Conservation (phyloP, 2,113 vertebrate species). For the Nothoprocta pentlandii region DNA sequence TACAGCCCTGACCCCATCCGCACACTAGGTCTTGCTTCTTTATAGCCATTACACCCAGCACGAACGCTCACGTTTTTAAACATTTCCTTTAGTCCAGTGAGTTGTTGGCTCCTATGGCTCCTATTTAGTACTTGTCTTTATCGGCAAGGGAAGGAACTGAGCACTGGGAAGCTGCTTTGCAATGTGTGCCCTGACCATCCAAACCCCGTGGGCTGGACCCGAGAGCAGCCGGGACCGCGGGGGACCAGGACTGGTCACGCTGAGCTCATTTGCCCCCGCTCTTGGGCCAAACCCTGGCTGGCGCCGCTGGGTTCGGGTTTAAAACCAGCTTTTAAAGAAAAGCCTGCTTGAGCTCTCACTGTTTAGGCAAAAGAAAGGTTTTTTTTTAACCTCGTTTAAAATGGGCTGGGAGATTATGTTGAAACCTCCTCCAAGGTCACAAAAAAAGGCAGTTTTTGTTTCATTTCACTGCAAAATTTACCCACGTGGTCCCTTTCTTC, state of each 20-base stretch:
- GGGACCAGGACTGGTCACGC: conserved; percentile 40
- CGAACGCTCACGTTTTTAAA: fast-evolving
- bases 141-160: neutral
- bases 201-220: conserved; percentile 44
- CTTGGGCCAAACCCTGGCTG: neutral
- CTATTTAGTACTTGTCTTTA: neutral
- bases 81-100: neutral
- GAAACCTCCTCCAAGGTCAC: neutral
- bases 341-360: neutral
- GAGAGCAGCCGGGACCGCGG: neutral
- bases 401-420: conserved; percentile 15
- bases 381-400: conserved; percentile 21
- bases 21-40: neutral
- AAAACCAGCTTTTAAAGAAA: neutral
- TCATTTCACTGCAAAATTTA: neutral
- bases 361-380: neutral
- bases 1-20: neutral
- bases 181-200: conserved; percentile 30
- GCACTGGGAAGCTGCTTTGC: neutral
- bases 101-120: fast-evolving
- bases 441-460: neutral
- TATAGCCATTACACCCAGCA: fast-evolving
- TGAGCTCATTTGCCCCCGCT: neutral
- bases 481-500: neutral
- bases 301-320: neutral